Evolutionary conservation across 2,888 invertebrate genomes (phyloP), one percentile per base, ranked within the genome.

Genomic region (Dinocampus coccinellae): DNA sequence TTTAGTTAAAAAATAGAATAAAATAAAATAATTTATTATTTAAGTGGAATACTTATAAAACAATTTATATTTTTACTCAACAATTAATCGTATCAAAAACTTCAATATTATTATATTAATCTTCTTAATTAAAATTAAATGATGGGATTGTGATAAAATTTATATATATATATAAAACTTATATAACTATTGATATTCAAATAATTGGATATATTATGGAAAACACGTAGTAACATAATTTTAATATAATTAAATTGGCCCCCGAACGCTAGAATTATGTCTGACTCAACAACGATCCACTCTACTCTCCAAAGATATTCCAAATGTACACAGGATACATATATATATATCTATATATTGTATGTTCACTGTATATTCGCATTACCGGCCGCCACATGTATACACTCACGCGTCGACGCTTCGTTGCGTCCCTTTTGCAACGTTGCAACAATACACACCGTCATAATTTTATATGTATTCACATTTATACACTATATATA

Each of bases 281-380:
- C 55, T 26, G 55, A 55, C 26, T 55, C 55, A 55, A 55, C 55
- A 26, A 13, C 55, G 55, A 55, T 26, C 26, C 13, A 24, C 55
- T 55, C 55, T 55, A 13, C 55, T 55, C 26, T 26, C 24, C 9
- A 10, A 55, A 22, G 55, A 55, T 24, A n/a, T 24, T 26, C 26
- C 55, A 11, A n/a, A 55, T 55, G 7, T 24, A 55, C n/a, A 11
- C 2, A 7, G 2, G 9, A 22, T 55, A 22, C 24, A 20, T 47
- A 47, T 47, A 9, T 47, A 10, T 26, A 55, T 24, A 55, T 55
- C 11, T 55, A 29, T 24, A 2, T 2, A 13, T 10, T 55, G 55
- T 9, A 55, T 55, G 24, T n/a, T n/a, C n/a, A n/a, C n/a, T n/a
- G n/a, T n/a, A n/a, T n/a, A n/a, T 16, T 7, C 16, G 20, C 16